Conservation (phyloP, 1,140 invertebrate species). For the Brachionus koreanus region DNA sequence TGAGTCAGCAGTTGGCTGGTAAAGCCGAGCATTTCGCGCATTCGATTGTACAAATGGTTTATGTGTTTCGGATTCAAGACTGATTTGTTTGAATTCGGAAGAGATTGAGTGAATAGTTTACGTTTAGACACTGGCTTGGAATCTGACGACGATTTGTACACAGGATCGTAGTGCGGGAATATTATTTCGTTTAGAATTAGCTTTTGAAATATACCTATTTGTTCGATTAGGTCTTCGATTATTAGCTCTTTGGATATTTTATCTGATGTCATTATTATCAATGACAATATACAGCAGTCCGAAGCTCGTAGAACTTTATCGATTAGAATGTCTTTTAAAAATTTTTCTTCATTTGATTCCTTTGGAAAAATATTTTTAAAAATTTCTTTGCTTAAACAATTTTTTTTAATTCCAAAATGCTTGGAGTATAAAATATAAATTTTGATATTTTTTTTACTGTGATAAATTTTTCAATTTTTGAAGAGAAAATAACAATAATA, state of each 20-base stretch:
- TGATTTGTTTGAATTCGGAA: neutral
- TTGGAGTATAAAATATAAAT: too few species aligned
- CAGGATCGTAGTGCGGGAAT: constrained; percentile 93
- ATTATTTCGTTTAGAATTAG: constrained; percentile 93
- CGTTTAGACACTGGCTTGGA: constrained; percentile 55
- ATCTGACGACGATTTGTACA: constrained; percentile 75
- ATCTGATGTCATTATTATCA: constrained; percentile 86
- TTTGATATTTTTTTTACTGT: too few species aligned
- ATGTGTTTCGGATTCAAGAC: constrained; percentile 51
- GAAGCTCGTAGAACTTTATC: constrained; percentile 54
- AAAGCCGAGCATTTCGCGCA: constrained; percentile 79
- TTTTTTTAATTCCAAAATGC: too few species aligned
- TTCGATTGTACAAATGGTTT: constrained; percentile 78
- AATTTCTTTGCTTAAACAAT: too few species aligned
- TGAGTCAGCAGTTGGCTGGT: constrained; percentile 80
- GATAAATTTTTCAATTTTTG: too few species aligned
- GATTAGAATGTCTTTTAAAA: constrained; percentile 23
- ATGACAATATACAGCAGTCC: constrained; percentile 76
- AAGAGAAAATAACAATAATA: too few species aligned
- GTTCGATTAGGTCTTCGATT: constrained; percentile 92
- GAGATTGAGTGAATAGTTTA: neutral
- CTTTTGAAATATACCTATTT: constrained; percentile 88
- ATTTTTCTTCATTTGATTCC: neutral
- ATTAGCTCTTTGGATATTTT: constrained; percentile 91
- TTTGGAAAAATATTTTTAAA: neutral